phyloP scores from a whole-genome alignment of 2,888 invertebrate genomes.

The Heliconius hortense region DNA sequence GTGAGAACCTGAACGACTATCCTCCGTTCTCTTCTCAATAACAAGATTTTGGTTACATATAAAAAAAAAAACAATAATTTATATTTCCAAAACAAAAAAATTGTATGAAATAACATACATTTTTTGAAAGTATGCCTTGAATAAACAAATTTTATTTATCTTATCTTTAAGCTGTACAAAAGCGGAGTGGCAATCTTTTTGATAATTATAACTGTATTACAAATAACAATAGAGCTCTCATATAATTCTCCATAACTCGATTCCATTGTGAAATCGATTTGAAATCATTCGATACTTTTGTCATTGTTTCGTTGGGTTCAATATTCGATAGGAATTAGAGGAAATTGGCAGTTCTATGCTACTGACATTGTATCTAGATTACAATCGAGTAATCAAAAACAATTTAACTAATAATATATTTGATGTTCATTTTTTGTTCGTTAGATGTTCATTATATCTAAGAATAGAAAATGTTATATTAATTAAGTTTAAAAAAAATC shows the following conservation, averaged over 20 bases:
- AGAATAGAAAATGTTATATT: background rate
- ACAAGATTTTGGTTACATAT: no score
- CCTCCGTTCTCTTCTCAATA: no score
- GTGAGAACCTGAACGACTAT: no score
- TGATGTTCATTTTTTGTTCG: background rate
- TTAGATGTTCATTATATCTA: background rate
- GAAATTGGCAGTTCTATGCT: conserved; percentile 23
- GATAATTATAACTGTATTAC: conserved; percentile 9
- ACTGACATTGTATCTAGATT: background rate
- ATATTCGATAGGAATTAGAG: conserved; percentile 24
- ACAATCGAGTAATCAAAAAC: background rate
- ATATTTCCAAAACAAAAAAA: no score
- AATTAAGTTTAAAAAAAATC: background rate
- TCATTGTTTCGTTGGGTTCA: conserved; percentile 19
- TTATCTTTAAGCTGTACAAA: background rate
- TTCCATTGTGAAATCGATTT: conserved; percentile 39
- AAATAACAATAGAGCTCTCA: conserved; percentile 20
- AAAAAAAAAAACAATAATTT: no score
- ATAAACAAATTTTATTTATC: background rate
- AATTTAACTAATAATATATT: background rate
- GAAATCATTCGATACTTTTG: conserved; percentile 20
- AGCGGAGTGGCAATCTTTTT: background rate
- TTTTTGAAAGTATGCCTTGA: no score
- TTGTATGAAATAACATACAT: no score
- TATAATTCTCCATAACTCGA: conserved; percentile 20